Conservation (phyloP, 35 echinoderm and acorn worm genomes). For the Heliocidaris tuberculata region DNA sequence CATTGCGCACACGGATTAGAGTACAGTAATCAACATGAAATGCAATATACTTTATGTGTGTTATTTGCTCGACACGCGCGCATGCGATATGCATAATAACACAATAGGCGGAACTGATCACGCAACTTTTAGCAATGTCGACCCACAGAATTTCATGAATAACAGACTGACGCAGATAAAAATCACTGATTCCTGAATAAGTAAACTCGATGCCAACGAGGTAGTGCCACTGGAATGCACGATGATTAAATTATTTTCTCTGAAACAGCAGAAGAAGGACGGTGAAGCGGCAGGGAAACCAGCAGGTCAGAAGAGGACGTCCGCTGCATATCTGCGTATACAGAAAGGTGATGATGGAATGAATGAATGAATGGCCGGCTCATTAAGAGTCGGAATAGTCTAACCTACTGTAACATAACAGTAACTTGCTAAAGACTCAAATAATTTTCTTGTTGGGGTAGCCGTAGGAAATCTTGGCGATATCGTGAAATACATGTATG, state of each 20-base stretch:
- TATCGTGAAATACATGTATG: too few species aligned
- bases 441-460: too few species aligned
- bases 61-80: too few species aligned
- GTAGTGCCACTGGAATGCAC: constrained; percentile 47
- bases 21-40: too few species aligned
- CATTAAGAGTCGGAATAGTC: too few species aligned
- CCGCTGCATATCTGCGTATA: constrained; percentile 85
- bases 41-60: too few species aligned
- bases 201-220: neutral
- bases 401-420: too few species aligned
- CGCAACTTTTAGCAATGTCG: neutral
- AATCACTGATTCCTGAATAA: neutral
- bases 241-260: constrained; percentile 92
- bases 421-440: too few species aligned
- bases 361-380: neutral
- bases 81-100: neutral
- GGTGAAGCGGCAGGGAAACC: constrained; percentile 73
- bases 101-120: constrained; percentile 40
- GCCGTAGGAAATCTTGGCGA: too few species aligned
- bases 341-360: constrained; percentile 76
- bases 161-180: neutral
- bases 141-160: constrained; percentile 17
- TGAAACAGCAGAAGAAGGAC: constrained; percentile 92
- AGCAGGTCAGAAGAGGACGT: constrained; percentile 72
- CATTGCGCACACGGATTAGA: neutral